Conservation (phyloP, 1,140 invertebrate genomes). For the Leguminivora glycinivorella region DNA sequence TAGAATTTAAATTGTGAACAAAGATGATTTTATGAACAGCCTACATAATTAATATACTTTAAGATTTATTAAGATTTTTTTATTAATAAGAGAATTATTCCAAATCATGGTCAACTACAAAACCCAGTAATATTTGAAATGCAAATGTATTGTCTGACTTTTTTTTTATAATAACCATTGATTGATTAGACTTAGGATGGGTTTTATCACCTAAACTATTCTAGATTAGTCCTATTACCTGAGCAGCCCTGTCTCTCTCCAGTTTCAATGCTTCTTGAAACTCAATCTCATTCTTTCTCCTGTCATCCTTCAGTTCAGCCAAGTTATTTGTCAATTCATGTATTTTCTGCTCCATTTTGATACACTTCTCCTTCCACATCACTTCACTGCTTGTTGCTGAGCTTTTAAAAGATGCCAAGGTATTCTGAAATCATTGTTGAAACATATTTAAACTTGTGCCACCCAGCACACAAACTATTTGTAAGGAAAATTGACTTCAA, state of each 20-base stretch:
- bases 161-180: too few species aligned
- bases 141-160: too few species aligned
- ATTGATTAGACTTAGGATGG: too few species aligned
- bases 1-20: conserved; percentile 36
- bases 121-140: too few species aligned
- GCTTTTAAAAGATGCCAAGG: conserved; percentile 53
- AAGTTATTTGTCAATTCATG: conserved; percentile 71
- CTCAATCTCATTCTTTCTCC: conserved; percentile 68
- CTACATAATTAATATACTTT: too few species aligned
- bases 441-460: not conserved
- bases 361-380: conserved; percentile 64
- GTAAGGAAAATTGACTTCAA: too few species aligned
- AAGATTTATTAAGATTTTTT: too few species aligned
- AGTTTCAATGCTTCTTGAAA: conserved; percentile 59
- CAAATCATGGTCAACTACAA: too few species aligned
- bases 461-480: not conserved
- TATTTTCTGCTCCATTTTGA: conserved; percentile 80
- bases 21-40: not conserved
- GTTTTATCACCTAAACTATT: too few species aligned
- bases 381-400: conserved; percentile 66
- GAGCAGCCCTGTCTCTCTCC: conserved; percentile 57
- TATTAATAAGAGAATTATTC: too few species aligned
- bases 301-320: conserved; percentile 79
- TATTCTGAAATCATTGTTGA: conserved; percentile 45
- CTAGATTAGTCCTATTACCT: conserved; percentile 44